Base-by-base conservation (phyloP, 2,888 invertebrate genomes). In the Drosophila recens region DNA sequence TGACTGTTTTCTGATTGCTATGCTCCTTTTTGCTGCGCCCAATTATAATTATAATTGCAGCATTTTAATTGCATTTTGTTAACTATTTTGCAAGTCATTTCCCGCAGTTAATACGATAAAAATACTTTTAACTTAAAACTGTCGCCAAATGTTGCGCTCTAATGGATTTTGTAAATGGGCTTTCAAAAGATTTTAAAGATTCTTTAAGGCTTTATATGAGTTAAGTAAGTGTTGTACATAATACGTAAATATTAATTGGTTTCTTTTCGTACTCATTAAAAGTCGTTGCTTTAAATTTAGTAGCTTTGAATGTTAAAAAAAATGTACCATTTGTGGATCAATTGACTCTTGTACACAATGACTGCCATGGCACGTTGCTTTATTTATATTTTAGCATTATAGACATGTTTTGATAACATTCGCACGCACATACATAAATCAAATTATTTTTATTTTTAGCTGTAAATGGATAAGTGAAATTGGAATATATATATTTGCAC, bases 61-160 rank as follows among this genome's bases (percentile, higher is more conserved):
- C 79, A 67, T 85, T 87, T 87, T 87, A 87, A 87, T 87, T 87
- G 87, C 87, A 81, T 87, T 87, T 83, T 83, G 77, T 76, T 74
- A 83, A 80, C 80, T 79, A 82, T 79, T 84, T 75, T 65, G 78
- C 77, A 78, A 78, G 77, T 71, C 77, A 78, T 78, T 78, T 78
- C 74, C 77, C 64, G 70, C 69, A 75, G 75, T 78, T 78, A 78
- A 78, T 74, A 74, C 78, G 74, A 67, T 79, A 80, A 84, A 80
- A 80, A 78, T 52, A 67, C 64, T 77, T 74, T 77, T 63, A 34
- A 59, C 58, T 78, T 67, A 23, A 67, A 63, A 66, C 54, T 74
- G 67, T 66, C 74, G 67, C 74, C 74, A 78, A 78, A 74, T 78
- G 78, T 63, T 78, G 43, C 78, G 34, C 64, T 52, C 70, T 78